Percentiles rank a stretch among this genome's conserved stretches.
phyloP scores from a whole-genome alignment of 2,888 invertebrate genomes.

The Meloe dianella region DNA sequence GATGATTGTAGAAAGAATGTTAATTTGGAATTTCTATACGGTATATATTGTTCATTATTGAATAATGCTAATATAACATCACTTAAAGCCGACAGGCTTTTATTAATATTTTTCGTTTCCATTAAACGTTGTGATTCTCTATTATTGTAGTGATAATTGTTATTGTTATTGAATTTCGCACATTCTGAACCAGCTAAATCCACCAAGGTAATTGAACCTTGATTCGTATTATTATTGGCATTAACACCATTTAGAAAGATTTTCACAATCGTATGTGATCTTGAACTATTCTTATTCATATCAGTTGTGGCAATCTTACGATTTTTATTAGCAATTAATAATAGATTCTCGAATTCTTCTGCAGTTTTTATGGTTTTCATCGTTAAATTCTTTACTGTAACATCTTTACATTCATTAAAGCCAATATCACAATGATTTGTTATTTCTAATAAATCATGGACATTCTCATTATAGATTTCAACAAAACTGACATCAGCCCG shows the following conservation, averaged over 20 bases:
- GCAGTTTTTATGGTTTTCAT: slow-evolving; percentile 70
- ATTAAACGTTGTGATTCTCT: no score
- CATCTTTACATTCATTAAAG: slow-evolving; percentile 60
- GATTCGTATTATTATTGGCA: slow-evolving; percentile 66
- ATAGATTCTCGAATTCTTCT: slow-evolving; percentile 71
- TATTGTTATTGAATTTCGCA: slow-evolving; percentile 61
- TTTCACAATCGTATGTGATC: slow-evolving; percentile 63
- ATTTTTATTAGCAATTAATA: slow-evolving; percentile 79
- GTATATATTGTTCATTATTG: slow-evolving; percentile 84
- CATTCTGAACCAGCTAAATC: slow-evolving; percentile 90
- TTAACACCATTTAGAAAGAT: slow-evolving; percentile 73
- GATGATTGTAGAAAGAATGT: slow-evolving; percentile 88
- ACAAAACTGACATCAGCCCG: slow-evolving; percentile 68
- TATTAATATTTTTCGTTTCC: slow-evolving; percentile 87
- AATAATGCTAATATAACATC: slow-evolving; percentile 83
- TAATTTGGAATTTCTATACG: slow-evolving; percentile 88
- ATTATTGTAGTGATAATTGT: no score
- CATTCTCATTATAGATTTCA: slow-evolving; percentile 75
- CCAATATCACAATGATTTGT: no score
- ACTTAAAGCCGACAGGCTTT: slow-evolving; percentile 78
- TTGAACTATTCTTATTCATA: slow-evolving; percentile 64
- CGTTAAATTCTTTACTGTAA: slow-evolving; percentile 65
- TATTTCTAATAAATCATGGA: slow-evolving; percentile 59
- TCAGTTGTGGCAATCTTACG: slow-evolving; percentile 68
- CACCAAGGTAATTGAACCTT: slow-evolving; percentile 80